Percentiles rank a stretch among this genome's conserved stretches.
phyloP scores from a whole-genome alignment of 2,113 vertebrate species.

The Cyanoramphus novaezelandiae region DNA sequence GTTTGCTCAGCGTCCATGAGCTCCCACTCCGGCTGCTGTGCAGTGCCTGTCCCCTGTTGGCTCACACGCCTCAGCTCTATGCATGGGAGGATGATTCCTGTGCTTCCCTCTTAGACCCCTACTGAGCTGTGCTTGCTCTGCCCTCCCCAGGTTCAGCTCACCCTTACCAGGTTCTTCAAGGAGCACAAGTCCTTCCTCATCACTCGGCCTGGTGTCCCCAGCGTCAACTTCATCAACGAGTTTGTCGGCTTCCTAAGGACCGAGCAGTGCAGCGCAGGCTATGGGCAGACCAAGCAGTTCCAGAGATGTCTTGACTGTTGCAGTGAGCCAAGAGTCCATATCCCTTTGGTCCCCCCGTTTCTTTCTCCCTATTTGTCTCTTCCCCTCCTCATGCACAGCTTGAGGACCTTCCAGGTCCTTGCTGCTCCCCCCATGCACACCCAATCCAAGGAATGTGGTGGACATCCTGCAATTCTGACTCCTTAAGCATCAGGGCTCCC shows the following conservation, averaged over 20 bases:
- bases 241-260: background rate
- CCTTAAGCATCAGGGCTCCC: background rate
- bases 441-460: background rate
- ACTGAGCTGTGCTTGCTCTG: background rate
- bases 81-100: background rate
- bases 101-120: background rate
- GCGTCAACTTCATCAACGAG: background rate
- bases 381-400: background rate
- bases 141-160: background rate
- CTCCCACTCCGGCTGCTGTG: background rate
- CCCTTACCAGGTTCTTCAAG: background rate
- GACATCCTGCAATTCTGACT: background rate
- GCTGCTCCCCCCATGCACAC: background rate
- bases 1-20: background rate
- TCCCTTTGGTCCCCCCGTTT: background rate
- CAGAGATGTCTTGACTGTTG: background rate
- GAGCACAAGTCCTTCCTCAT: background rate
- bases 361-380: background rate
- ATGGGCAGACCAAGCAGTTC: background rate
- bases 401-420: background rate
- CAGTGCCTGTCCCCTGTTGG: background rate
- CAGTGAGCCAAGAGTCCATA: background rate
- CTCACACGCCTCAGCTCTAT: background rate
- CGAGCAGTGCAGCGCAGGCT: background rate
- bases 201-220: background rate